phyloP scores from a whole-genome alignment of 2,888 invertebrate species.

The Heliconius erato region DNA sequence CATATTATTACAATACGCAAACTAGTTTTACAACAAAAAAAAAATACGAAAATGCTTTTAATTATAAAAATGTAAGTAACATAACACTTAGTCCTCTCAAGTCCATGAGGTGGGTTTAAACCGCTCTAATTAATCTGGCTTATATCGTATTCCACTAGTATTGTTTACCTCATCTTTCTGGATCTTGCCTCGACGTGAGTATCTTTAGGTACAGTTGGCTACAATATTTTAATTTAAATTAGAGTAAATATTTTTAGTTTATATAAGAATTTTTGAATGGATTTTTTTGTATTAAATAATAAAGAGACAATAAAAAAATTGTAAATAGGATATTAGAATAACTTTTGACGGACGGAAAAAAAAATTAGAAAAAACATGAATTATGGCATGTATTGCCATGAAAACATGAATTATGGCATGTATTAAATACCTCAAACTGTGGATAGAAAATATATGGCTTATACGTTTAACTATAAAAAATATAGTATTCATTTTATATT shows the following conservation, averaged over 20 bases:
- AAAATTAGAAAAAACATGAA: no score
- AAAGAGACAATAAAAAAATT: no score
- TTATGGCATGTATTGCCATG: no score
- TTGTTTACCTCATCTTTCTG: constrained; percentile 69
- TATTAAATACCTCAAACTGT: no score
- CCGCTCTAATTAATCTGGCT: constrained; percentile 72
- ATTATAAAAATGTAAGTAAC: constrained; percentile 51
- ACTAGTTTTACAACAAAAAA: constrained; percentile 36
- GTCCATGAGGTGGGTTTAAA: constrained; percentile 52
- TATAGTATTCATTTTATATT: no score
- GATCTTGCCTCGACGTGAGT: constrained; percentile 76
- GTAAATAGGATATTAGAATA: no score
- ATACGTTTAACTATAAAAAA: no score
- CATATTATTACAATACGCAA: constrained; percentile 3
- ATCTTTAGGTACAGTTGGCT: constrained; percentile 70
- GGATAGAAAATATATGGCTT: no score
- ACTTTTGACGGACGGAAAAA: no score
- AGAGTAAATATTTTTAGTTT: neutral
- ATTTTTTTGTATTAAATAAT: no score
- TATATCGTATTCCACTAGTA: constrained; percentile 70
- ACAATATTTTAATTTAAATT: constrained; percentile 13
- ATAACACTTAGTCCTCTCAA: constrained; percentile 54
- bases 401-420: no score
- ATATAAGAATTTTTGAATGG: no score
- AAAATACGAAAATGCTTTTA: constrained; percentile 48